Conservation (phyloP, 35 echinoderm and acorn worm genomes). For the Amphiura filiformis region DNA sequence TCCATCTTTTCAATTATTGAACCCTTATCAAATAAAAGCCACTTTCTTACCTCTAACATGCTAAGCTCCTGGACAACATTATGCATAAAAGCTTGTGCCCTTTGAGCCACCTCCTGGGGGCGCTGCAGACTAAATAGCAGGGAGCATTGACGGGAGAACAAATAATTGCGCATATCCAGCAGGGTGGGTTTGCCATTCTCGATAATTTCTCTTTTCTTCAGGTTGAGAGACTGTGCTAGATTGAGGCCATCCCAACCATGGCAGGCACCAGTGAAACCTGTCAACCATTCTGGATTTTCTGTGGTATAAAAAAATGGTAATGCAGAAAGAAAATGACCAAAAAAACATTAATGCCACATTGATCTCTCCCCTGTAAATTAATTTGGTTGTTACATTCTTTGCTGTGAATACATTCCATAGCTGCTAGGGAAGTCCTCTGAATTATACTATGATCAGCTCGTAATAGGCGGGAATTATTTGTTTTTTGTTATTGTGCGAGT, state of each 20-base stretch:
- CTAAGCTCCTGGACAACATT: slow-evolving; percentile 88
- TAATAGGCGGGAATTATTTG: too few species aligned
- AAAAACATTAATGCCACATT: too few species aligned
- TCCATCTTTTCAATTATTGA: too few species aligned
- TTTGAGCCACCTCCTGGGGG: slow-evolving; percentile 79
- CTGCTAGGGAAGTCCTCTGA: too few species aligned
- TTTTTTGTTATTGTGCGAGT: too few species aligned
- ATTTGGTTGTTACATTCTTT: too few species aligned
- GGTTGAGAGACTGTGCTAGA: slow-evolving; percentile 69
- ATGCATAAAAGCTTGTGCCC: slow-evolving; percentile 79
- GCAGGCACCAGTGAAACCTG: slow-evolving; percentile 65
- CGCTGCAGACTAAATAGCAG: slow-evolving; percentile 75
- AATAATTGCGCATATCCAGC: slow-evolving; percentile 90
- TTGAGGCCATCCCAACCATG: slow-evolving; percentile 94
- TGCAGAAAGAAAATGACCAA: too few species aligned
- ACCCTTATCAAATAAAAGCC: too few species aligned
- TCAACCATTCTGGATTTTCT: slow-evolving; percentile 80
- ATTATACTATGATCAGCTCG: too few species aligned
- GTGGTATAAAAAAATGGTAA: neutral
- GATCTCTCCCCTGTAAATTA: too few species aligned
- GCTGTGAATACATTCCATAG: too few species aligned
- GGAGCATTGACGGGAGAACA: slow-evolving; percentile 86
- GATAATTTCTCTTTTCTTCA: slow-evolving; percentile 57
- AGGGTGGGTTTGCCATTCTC: slow-evolving; percentile 70
- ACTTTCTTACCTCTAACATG: slow-evolving; percentile 89